Conservation (phyloP, 1,140 invertebrate genomes). For the Drosophila repletoides region DNA sequence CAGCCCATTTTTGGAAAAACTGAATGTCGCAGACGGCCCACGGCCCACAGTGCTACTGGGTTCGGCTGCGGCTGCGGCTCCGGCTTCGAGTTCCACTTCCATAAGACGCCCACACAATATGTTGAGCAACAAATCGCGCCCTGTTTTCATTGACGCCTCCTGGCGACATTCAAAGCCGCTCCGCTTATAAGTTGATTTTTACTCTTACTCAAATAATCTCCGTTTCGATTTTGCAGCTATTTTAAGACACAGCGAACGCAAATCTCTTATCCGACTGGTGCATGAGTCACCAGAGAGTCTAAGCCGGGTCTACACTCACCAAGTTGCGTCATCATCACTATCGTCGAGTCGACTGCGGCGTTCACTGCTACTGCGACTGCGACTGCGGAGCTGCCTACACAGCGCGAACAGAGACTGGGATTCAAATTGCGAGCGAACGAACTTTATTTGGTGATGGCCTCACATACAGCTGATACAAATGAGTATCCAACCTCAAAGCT, state of each 20-base stretch:
- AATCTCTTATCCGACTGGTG: constrained; percentile 17
- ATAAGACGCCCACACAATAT: constrained; percentile 48
- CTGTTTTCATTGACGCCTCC: constrained; percentile 50
- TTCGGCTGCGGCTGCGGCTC: constrained; percentile 29
- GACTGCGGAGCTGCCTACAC: no score
- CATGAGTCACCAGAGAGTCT: constrained; percentile 58
- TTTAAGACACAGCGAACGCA: constrained; percentile 33
- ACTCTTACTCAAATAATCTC: constrained; percentile 12
- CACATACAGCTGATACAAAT: constrained; percentile 71
- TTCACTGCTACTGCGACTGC: constrained; percentile 39
- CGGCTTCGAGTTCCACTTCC: constrained; percentile 38
- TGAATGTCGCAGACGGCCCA: constrained; percentile 35
- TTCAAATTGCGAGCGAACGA: constrained; percentile 6
- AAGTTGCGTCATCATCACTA: constrained; percentile 43
- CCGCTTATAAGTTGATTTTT: constrained; percentile 27
- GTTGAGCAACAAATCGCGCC: constrained; percentile 22
- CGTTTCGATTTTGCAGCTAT: constrained; percentile 34
- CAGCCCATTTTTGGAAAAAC: constrained; percentile 57
- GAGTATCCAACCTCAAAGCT: constrained; percentile 82
- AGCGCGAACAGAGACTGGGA: constrained; percentile 1
- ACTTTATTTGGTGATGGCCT: constrained; percentile 76
- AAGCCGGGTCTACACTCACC: constrained; percentile 59
- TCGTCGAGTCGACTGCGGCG: constrained; percentile 37
- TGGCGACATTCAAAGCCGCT: constrained; percentile 50
- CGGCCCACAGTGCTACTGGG: constrained; percentile 47